phyloP scores from a whole-genome alignment of 2,888 invertebrate species.

The Notodonta dromedarius region DNA sequence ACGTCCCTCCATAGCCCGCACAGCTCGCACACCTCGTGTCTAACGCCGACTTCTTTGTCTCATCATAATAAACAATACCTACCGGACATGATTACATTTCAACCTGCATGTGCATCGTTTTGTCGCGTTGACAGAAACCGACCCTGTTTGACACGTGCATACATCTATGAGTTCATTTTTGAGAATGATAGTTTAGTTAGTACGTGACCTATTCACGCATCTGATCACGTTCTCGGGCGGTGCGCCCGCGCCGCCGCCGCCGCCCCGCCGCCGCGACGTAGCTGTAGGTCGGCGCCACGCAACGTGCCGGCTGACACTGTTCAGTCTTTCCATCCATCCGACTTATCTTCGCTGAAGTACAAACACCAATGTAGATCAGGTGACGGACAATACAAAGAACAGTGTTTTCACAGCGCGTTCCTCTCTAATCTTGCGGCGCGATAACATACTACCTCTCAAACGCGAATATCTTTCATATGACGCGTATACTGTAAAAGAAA shows the following conservation, averaged over 20 bases:
- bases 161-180: slow-evolving; percentile 50
- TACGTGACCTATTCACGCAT: slow-evolving; percentile 77
- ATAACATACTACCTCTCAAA: slow-evolving; percentile 55
- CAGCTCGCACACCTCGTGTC: slow-evolving; percentile 19
- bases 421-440: slow-evolving; percentile 67
- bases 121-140: slow-evolving; percentile 16
- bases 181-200: slow-evolving; percentile 53
- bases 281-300: slow-evolving; percentile 22
- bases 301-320: slow-evolving; percentile 42
- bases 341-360: slow-evolving; percentile 58
- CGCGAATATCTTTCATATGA: slow-evolving; percentile 60
- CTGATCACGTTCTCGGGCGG: slow-evolving; percentile 39
- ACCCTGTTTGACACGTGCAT: slow-evolving; percentile 51
- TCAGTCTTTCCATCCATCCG: slow-evolving; percentile 36
- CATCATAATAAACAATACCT: slow-evolving; percentile 5
- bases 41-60: slow-evolving; percentile 19
- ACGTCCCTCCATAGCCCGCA: slow-evolving; percentile 45
- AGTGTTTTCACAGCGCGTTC: slow-evolving; percentile 75
- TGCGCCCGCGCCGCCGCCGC: slow-evolving; percentile 27
- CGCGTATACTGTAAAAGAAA: slow-evolving; percentile 38
- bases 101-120: slow-evolving; percentile 8
- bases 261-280: slow-evolving; percentile 25
- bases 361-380: slow-evolving; percentile 71
- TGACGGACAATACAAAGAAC: slow-evolving; percentile 67
- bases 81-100: slow-evolving; percentile 6